A percentile compares a stretch with the other conserved stretches of the same genome.
These are phyloP conservation scores for Frieseomelitta varia DNA, from an alignment of 1,140 invertebrate genomes.

Conservation along the genomic window DNA sequence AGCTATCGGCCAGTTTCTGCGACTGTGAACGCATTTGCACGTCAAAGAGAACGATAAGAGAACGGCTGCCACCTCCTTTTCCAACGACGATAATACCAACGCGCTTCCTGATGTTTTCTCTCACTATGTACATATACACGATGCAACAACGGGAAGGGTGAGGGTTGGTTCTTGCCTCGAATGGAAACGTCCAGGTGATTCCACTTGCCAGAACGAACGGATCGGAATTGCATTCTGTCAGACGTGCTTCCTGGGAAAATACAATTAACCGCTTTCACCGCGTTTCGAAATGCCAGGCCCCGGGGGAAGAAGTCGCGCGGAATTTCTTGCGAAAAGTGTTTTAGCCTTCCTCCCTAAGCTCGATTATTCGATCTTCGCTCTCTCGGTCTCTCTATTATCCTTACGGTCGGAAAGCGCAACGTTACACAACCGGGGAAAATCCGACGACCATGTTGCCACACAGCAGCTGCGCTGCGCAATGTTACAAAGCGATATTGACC, in stretches of 20 bases:
- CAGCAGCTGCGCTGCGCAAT: not conserved
- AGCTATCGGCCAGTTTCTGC: not conserved
- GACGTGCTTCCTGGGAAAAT: slow-evolving; percentile 56
- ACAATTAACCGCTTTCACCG: slow-evolving; percentile 59
- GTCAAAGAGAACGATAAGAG: slow-evolving; percentile 39
- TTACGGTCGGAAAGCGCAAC: not conserved
- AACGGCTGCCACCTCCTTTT: not conserved
- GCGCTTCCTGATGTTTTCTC: slow-evolving; percentile 29
- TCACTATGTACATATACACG: not conserved
- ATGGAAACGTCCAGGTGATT: not conserved
- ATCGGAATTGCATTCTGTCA: slow-evolving; percentile 65
- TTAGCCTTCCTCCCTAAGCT: not conserved
- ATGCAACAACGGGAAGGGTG: not conserved
- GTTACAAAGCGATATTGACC: slow-evolving; percentile 1
- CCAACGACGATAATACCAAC: slow-evolving; percentile 44
- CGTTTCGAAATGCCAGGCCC: slow-evolving; percentile 25
- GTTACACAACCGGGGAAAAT: no score
- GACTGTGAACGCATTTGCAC: slow-evolving; percentile 28
- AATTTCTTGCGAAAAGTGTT: slow-evolving; percentile 35
- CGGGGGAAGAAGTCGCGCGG: slow-evolving; percentile 13
- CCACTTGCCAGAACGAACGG: slow-evolving; percentile 31
- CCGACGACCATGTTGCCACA: not conserved
- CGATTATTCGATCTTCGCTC: slow-evolving; percentile 6
- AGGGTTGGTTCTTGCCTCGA: not conserved
- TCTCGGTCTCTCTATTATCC: not conserved